These are phyloP conservation scores for Sardina pilchardus DNA, from an alignment of 2,113 vertebrate species.

Conservation along the genomic window DNA sequence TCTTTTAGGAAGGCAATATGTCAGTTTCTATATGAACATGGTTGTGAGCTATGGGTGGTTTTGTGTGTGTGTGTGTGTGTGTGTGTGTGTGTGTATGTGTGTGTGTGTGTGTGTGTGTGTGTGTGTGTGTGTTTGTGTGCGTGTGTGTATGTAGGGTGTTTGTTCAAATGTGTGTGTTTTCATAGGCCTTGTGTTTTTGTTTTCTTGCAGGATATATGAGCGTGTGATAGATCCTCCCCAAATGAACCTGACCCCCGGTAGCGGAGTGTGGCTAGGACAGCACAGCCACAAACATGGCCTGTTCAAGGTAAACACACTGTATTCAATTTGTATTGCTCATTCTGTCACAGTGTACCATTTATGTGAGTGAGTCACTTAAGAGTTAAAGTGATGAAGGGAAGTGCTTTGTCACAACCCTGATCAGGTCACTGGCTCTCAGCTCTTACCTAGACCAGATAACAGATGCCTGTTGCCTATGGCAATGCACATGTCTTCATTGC, in stretches of 20 bases:
- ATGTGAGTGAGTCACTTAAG: not conserved
- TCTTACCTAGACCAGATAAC: not conserved
- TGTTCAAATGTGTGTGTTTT: not conserved
- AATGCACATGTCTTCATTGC: not conserved
- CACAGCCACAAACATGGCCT: constrained; percentile 90
- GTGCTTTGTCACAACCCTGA: not conserved
- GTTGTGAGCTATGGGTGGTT: not conserved
- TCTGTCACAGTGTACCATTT: not conserved
- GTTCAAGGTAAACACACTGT: constrained; percentile 84
- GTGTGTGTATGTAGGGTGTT: not conserved
- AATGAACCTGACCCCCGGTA: constrained; percentile 83
- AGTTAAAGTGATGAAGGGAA: not conserved
- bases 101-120: not conserved
- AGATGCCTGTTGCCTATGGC: not conserved
- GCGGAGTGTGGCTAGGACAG: constrained; percentile 92
- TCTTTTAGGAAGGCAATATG: not conserved
- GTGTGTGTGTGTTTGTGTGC: not conserved
- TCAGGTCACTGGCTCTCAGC: not conserved
- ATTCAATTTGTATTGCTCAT: not conserved
- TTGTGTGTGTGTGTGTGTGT: not conserved
- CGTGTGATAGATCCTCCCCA: constrained; percentile 89
- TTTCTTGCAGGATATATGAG: constrained; percentile 87
- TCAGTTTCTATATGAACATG: not conserved
- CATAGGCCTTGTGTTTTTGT: constrained; percentile 56
- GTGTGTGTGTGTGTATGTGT: constrained; percentile 11